Percentiles rank a stretch among this genome's conserved stretches.
These are phyloP conservation scores for Conops quadrifasciatus DNA, from an alignment of 2,888 invertebrate species.

Conservation along the genomic window DNA sequence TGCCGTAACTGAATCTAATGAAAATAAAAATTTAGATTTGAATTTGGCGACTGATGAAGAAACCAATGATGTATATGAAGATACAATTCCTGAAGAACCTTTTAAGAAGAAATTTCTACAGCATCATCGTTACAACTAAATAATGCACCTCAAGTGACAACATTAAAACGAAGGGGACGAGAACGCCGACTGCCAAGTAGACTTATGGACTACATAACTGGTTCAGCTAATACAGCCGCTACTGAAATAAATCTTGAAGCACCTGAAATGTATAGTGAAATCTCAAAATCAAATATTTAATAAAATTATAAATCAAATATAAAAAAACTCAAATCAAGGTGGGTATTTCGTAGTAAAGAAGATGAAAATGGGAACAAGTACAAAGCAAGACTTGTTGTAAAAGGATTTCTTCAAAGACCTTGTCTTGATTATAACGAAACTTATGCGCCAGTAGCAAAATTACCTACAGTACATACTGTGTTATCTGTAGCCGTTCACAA, in stretches of 20 bases:
- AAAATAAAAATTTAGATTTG: background rate
- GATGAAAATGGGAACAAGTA: no score
- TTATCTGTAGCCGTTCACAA: no score
- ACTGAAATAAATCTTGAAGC: background rate
- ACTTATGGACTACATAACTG: background rate
- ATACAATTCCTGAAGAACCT: no score
- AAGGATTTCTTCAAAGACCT: no score
- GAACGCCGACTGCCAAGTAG: background rate
- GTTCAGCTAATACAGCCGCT: background rate
- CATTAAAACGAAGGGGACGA: background rate
- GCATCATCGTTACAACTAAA: no score
- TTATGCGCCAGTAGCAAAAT: no score
- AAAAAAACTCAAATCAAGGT: background rate
- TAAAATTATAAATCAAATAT: conserved; percentile 1
- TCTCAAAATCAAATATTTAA: background rate
- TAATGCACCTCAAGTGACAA: background rate
- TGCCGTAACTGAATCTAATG: background rate
- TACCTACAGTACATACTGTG: no score
- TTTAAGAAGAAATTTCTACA: no score
- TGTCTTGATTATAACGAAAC: no score
- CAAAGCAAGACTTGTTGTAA: no score
- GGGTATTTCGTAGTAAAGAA: background rate
- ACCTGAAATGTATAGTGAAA: background rate
- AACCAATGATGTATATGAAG: no score
- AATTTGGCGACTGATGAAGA: background rate